Evolutionary conservation across 2,797 vertebrate genomes (phyloP).

Genomic region (Phoeniculus purpureus): DNA sequence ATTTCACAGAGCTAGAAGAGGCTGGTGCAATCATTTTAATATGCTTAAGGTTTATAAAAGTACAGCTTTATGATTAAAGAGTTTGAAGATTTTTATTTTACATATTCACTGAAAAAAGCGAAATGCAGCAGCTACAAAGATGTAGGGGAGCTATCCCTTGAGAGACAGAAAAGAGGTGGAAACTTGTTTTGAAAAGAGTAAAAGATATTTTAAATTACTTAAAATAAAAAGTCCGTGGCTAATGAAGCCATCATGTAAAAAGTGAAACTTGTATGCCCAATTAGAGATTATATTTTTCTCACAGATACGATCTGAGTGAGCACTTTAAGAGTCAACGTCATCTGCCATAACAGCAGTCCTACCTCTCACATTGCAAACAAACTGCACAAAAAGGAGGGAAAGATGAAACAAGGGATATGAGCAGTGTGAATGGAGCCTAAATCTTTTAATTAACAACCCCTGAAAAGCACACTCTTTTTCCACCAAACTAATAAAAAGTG

Average conservation of each 20-base stretch:
- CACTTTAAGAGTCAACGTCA: conserved; percentile 89
- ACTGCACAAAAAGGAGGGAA: conserved; percentile 69
- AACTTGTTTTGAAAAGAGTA: neutral
- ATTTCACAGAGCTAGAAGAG: neutral
- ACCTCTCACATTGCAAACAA: conserved; percentile 77
- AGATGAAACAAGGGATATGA: conserved; percentile 78
- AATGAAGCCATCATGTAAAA: conserved; percentile 42
- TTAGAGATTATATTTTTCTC: conserved; percentile 79
- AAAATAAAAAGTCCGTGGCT: conserved; percentile 23
- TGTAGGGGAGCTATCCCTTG: neutral
- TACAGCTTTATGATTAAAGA: neutral
- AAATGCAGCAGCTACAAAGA: neutral
- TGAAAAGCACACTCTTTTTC: conserved; percentile 91
- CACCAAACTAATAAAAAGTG: conserved; percentile 90
- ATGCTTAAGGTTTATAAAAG: neutral
- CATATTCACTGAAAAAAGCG: conserved; percentile 5
- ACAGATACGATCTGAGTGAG: conserved; percentile 77
- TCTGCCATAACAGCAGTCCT: conserved; percentile 84
- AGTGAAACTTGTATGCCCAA: conserved; percentile 85
- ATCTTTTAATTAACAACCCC: conserved; percentile 94
- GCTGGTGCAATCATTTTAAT: neutral
- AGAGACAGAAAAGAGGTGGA: neutral
- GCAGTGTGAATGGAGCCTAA: conserved; percentile 85
- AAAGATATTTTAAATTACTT: conserved; percentile 7
- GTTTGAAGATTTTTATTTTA: neutral